Evolutionary conservation across 2,888 invertebrate species (phyloP).

Genomic region (Andrena bucephala): DNA sequence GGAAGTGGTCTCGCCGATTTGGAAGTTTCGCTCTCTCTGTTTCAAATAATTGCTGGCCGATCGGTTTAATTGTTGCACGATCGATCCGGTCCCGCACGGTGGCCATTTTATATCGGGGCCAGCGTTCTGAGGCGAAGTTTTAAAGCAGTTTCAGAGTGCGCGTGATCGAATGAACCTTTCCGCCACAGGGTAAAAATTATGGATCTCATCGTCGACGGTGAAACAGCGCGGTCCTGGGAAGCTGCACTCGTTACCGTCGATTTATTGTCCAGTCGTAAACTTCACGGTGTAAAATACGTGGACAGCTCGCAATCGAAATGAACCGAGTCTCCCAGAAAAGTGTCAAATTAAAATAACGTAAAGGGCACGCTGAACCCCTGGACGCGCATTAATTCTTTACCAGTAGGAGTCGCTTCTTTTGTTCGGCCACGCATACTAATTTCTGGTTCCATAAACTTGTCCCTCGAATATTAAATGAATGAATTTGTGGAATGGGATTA

Average conservation of each 20-base stretch:
- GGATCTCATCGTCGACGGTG: slow-evolving; percentile 31
- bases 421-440: too few species aligned
- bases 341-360: slow-evolving; percentile 54
- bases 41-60: slow-evolving; percentile 12
- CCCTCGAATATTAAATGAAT: too few species aligned
- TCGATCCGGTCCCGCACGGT: not conserved
- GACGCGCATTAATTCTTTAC: not conserved
- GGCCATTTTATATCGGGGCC: not conserved
- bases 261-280: slow-evolving; percentile 52
- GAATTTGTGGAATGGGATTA: too few species aligned
- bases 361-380: not conserved
- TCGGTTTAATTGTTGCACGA: slow-evolving; percentile 19
- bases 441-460: too few species aligned
- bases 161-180: slow-evolving; percentile 30
- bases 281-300: slow-evolving; percentile 26
- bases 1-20: not conserved
- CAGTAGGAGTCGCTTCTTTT: not conserved
- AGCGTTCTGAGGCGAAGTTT: slow-evolving; percentile 9
- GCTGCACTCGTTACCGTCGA: slow-evolving; percentile 52
- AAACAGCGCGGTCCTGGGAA: slow-evolving; percentile 32
- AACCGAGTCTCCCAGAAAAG: slow-evolving; percentile 24
- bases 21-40: not conserved
- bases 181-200: slow-evolving; percentile 38
- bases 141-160: slow-evolving; percentile 13
- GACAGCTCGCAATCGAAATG: slow-evolving; percentile 42